Evolutionary conservation across 2,113 vertebrate genomes (phyloP).

Genomic region (Serinus canaria): DNA sequence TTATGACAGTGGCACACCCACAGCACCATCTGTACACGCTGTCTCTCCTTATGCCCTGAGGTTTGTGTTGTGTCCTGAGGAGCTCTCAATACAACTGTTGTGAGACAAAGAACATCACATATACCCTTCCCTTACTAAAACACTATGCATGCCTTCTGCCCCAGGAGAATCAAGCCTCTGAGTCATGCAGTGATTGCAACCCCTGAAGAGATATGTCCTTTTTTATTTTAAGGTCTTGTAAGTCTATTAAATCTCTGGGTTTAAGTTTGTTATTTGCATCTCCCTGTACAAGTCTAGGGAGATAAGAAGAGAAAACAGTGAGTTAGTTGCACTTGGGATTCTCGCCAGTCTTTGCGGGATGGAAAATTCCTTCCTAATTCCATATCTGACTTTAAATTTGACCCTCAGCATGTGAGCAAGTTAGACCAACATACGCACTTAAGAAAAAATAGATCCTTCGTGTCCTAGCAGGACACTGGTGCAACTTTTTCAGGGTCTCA

Average conservation of each 20-base stretch:
- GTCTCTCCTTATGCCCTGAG: neutral
- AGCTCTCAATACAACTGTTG: neutral
- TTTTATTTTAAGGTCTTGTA: neutral
- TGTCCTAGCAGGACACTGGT: conserved; percentile 15
- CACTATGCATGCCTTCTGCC: neutral
- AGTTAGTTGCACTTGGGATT: conserved; percentile 53
- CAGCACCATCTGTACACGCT: rapidly evolving
- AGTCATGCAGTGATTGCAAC: neutral
- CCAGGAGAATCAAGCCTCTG: neutral
- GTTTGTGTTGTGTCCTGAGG: neutral
- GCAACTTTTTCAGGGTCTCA: conserved; percentile 37
- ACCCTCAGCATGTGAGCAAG: conserved; percentile 59
- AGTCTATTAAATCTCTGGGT: neutral
- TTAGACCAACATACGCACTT: conserved; percentile 54
- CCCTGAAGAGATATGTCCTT: neutral
- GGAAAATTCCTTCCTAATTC: conserved; percentile 71
- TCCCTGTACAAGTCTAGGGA: neutral
- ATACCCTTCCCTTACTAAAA: neutral
- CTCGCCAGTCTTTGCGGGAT: conserved; percentile 56
- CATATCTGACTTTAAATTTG: conserved; percentile 71
- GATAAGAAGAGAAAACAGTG: conserved; percentile 44
- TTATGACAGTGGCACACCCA: neutral
- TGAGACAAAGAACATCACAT: neutral
- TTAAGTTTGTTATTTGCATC: conserved; percentile 26
- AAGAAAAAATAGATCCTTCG: conserved; percentile 47